These are phyloP conservation scores for Leptogaster cylindrica DNA, from an alignment of 2,888 invertebrate species.

Conservation along the genomic window DNA sequence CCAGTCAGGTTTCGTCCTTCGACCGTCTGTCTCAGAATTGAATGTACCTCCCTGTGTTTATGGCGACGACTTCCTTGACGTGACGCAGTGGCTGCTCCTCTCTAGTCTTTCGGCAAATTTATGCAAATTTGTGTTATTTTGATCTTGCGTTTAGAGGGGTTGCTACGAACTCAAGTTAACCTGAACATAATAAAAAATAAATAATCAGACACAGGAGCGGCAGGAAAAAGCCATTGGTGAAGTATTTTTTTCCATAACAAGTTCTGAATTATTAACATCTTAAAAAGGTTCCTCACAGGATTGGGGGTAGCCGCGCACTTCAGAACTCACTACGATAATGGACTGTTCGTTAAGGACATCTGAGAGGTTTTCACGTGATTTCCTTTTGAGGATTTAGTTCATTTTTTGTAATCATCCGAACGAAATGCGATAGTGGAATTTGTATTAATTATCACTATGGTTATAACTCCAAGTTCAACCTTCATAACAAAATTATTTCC, in stretches of 20 bases:
- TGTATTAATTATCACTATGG: too few species aligned
- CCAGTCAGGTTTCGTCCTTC: neutral
- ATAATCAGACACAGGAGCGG: conserved; percentile 33
- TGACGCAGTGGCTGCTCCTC: neutral
- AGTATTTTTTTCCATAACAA: conserved; percentile 41
- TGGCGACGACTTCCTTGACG: neutral
- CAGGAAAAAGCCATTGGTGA: conserved; percentile 40
- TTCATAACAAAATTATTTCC: too few species aligned
- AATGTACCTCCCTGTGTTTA: neutral
- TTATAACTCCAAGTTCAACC: too few species aligned
- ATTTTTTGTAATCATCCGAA: too few species aligned
- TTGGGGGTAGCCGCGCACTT: conserved; percentile 37
- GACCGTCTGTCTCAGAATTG: neutral
- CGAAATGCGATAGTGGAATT: too few species aligned
- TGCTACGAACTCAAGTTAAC: conserved; percentile 24
- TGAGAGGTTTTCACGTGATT: conserved; percentile 20
- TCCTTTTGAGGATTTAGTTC: conserved; percentile 18
- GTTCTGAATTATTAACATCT: conserved; percentile 45
- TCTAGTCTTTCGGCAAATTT: conserved; percentile 34
- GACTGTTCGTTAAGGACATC: conserved; percentile 20
- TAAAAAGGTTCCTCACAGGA: conserved; percentile 40
- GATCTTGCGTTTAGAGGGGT: conserved; percentile 38
- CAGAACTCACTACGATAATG: conserved; percentile 25
- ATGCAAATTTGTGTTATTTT: conserved; percentile 48
- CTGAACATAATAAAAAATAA: conserved; percentile 45